Percentiles rank a stretch among this genome's conserved stretches.
phyloP scores from a whole-genome alignment of 2,888 invertebrate species.

The Gonocerus acuteangulatus region DNA sequence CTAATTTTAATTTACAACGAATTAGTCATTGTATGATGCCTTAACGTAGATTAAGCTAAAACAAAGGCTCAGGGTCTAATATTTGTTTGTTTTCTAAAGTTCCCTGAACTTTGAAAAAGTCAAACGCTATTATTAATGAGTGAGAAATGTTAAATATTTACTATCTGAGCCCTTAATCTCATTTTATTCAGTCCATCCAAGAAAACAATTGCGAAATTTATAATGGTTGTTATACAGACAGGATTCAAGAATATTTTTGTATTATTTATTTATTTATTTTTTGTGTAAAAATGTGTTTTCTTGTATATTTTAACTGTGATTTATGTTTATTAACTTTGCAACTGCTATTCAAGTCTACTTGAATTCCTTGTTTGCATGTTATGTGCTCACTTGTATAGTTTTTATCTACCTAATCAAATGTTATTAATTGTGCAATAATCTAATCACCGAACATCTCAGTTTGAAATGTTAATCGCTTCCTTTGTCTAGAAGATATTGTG shows the following conservation, averaged over 20 bases:
- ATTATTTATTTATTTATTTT: background rate
- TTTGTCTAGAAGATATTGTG: too few species aligned
- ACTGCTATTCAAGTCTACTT: too few species aligned
- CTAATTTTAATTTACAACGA: background rate
- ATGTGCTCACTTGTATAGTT: too few species aligned
- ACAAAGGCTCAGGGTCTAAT: background rate
- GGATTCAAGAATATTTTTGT: background rate
- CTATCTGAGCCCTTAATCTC: background rate
- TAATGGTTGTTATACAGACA: background rate
- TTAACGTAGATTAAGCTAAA: background rate
- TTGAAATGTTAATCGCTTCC: too few species aligned
- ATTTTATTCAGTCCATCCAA: background rate
- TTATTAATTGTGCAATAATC: too few species aligned
- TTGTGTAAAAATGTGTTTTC: background rate
- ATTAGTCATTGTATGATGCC: background rate
- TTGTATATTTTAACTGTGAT: background rate
- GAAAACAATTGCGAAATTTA: slow-evolving; percentile 1
- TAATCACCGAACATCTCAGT: too few species aligned
- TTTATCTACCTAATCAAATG: too few species aligned
- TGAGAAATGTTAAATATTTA: background rate
- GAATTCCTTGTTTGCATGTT: too few species aligned
- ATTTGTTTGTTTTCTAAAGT: too few species aligned
- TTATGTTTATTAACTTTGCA: too few species aligned
- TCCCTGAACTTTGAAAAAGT: too few species aligned
- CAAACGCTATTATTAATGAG: too few species aligned